Evolutionary conservation across 2,113 vertebrate genomes (phyloP).

Genomic region (Seriola quinqueradiata): DNA sequence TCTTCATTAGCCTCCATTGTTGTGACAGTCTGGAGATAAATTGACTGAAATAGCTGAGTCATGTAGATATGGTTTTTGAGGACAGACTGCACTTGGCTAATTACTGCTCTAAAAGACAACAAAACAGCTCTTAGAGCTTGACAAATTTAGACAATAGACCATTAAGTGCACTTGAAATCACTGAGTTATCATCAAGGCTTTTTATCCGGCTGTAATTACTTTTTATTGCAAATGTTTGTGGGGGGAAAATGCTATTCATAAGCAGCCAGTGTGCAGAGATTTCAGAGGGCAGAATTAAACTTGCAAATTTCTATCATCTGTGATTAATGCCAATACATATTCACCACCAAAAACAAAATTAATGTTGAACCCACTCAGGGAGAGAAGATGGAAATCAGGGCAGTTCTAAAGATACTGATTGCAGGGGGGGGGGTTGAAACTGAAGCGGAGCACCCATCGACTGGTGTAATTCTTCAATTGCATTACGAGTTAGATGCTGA

Average conservation of each 20-base stretch:
- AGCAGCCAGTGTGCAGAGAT: constrained; percentile 58
- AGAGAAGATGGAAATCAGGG: constrained; percentile 67
- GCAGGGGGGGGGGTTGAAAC: constrained; percentile 7
- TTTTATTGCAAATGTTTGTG: constrained; percentile 61
- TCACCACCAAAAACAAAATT: constrained; percentile 64
- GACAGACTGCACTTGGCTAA: constrained; percentile 72
- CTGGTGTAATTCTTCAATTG: constrained; percentile 39
- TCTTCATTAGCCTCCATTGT: constrained; percentile 62
- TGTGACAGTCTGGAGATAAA: constrained; percentile 68
- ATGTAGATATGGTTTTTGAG: constrained; percentile 60
- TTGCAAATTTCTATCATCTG: constrained; percentile 69
- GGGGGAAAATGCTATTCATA: constrained; percentile 26
- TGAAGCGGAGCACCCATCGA: constrained; percentile 17
- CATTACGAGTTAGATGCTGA: constrained; percentile 32
- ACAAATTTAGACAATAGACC: constrained; percentile 76
- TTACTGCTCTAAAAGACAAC: constrained; percentile 65
- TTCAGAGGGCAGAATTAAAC: constrained; percentile 72
- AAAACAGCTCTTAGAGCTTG: constrained; percentile 68
- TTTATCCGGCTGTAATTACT: constrained; percentile 60
- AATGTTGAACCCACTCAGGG: constrained; percentile 59
- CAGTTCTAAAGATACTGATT: constrained; percentile 65
- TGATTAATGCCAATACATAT: constrained; percentile 73
- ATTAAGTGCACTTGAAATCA: constrained; percentile 73
- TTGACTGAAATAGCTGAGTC: constrained; percentile 68
- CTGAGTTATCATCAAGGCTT: constrained; percentile 62